Evolutionary conservation across 2,113 vertebrate species (phyloP).

Genomic region (Sturnus vulgaris): DNA sequence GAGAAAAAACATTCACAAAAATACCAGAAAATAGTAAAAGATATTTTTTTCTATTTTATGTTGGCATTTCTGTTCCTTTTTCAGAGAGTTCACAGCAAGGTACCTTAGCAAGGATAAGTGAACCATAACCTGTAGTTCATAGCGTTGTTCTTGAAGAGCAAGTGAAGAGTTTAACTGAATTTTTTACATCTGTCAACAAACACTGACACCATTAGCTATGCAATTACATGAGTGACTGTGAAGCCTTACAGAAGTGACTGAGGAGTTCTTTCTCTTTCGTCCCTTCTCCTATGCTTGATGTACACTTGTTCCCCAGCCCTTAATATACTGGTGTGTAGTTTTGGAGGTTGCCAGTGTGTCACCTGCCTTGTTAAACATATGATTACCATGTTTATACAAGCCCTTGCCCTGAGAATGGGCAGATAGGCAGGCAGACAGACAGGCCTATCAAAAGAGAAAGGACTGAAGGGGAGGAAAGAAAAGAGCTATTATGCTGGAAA

Average conservation of each 20-base stretch:
- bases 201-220: background rate
- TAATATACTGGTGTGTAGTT: accelerated
- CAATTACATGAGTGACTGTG: background rate
- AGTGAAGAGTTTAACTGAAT: background rate
- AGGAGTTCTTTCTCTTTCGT: background rate
- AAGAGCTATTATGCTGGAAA: background rate
- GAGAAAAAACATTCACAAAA: background rate
- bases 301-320: background rate
- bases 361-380: background rate
- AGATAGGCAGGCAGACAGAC: background rate
- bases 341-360: background rate
- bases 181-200: background rate
- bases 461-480: background rate
- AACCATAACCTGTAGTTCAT: background rate
- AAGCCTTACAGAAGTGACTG: background rate
- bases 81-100: background rate
- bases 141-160: background rate
- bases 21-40: background rate
- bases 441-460: background rate
- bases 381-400: background rate
- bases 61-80: background rate
- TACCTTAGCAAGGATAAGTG: background rate
- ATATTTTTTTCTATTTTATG: background rate
- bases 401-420: background rate
- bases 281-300: background rate